Evolutionary conservation across 2,888 invertebrate genomes (phyloP), one percentile per base, ranked within the genome.

Genomic region (Phragmatobia fuliginosa): DNA sequence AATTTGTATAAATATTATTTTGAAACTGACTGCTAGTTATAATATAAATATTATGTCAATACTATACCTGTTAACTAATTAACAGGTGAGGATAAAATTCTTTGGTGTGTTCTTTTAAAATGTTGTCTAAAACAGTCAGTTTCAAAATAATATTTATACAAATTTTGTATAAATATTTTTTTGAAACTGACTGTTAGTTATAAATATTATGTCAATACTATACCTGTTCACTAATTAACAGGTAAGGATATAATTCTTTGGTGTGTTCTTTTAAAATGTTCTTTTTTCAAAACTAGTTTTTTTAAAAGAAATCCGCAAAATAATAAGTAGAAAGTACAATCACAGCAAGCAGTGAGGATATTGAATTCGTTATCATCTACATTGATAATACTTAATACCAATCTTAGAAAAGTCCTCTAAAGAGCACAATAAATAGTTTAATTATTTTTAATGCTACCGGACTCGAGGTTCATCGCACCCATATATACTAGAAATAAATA

Each of bases 351-450:
- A 73, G 58, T 28, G 8, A 77, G 84, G 81, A 83, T 75, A 78
- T 74, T 64, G 18, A 67, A 78, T 78, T 73, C 52, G 71, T 79
- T 80, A 83, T 81, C 79, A 73, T 79, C 86, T 89, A 90, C 86
- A 81, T 80, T 76, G 78, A 88, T 81, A 85, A 87, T 79, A 84
- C 83, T 87, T 78, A 88, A 93, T 91, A 92, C 83, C 89, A 82
- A 92, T 86, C 85, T 83, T 87, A 85, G 84, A 89, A 89, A 85
- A 86, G 88, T 61, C 72, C 82, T 81, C 79, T 73, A 86, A 84
- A 83, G 87, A 86, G 88, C 89, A 90, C 89, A 88, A 88, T 88
- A 85, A 80, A 87, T 87, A 91, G 21, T 49, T n/a, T 85, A 87
- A 85, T 82, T 76, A 78, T 72, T 65, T 78, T 69, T 71, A 71